Evolutionary conservation across 2,888 invertebrate genomes (phyloP), one percentile per base, ranked within the genome.

Genomic region (Eudemis profundana): DNA sequence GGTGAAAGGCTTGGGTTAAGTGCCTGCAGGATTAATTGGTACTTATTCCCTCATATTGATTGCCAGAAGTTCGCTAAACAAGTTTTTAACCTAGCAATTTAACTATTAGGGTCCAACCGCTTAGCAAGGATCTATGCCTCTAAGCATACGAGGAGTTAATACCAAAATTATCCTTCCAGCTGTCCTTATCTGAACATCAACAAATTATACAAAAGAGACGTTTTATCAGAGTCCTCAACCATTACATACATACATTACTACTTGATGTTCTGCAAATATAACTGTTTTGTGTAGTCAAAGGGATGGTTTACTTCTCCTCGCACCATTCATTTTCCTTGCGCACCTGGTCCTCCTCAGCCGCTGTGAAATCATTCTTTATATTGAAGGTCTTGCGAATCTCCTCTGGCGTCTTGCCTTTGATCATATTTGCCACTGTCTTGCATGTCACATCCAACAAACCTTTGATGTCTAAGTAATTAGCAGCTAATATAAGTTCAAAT

Each of bases 381-480:
- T 98, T 98, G 84, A 99, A 99, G 0, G 98, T 98, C 84, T 98
- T 98, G 8, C 99, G 95, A 69, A 98, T 98, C 84, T 98, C 98
- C 79, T 98, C 98, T 0, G 98, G 98, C n/a, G 98, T 97, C 83
- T 98, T 99, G 12, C 98, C 98, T 85, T 98, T 98, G 76, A 99
- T 98, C 98, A 99, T 98, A 84, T 98, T 98, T 4, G 98, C 98
- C 53, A 98, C 98, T 0, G 98, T 98, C 90, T 99, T 99, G 91
- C 99, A 99, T 0, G 99, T 98, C 0, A 99, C 99, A 89, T 99
- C 99, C 77, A 99, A 89, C 65, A 99, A 93, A 0, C 98, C 98
- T 83, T 98, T 97, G 71, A 99, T 99, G 80, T 99, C 98, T 78
- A 99, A 93, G 84, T 99, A 99, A 88, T 99, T 99, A 7, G 99